Percentiles rank a stretch among this genome's conserved stretches.
These are phyloP conservation scores for Paratrypauchen microcephalus DNA, from an alignment of 2,797 vertebrate species.

Conservation along the genomic window DNA sequence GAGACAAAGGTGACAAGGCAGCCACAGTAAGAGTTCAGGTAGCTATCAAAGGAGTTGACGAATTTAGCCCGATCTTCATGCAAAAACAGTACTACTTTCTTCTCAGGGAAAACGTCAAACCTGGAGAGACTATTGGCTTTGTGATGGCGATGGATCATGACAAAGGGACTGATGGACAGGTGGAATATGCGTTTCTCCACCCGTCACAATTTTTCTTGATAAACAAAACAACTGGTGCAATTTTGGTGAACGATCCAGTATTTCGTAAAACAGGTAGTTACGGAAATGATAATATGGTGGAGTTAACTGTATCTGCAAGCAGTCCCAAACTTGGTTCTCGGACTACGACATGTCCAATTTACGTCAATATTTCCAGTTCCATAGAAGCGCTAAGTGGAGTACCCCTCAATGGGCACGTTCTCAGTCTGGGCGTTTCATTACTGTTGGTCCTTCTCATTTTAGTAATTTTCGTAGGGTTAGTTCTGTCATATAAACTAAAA, in stretches of 20 bases:
- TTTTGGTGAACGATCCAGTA: constrained; percentile 79
- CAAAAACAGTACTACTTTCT: constrained; percentile 85
- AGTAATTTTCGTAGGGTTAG: constrained; percentile 72
- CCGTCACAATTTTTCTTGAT: constrained; percentile 83
- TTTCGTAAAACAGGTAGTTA: constrained; percentile 66
- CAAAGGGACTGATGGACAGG: constrained; percentile 85
- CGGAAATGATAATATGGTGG: constrained; percentile 62
- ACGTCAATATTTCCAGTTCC: constrained; percentile 85
- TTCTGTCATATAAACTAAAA: constrained; percentile 80
- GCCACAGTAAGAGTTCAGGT: constrained; percentile 83
- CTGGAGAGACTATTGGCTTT: constrained; percentile 80
- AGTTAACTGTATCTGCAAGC: constrained; percentile 82
- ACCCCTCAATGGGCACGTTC: constrained; percentile 71
- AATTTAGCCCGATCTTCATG: constrained; percentile 90
- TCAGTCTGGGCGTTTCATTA: constrained; percentile 78
- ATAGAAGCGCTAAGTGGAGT: constrained; percentile 58
- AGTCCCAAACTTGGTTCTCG: constrained; percentile 84
- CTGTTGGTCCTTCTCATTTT: constrained; percentile 79
- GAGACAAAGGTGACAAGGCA: constrained; percentile 83
- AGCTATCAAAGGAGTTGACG: constrained; percentile 86
- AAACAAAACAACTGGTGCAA: constrained; percentile 82
- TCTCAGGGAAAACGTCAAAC: constrained; percentile 74
- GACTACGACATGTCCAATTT: constrained; percentile 79
- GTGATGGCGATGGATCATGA: constrained; percentile 89
- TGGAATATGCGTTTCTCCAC: constrained; percentile 83